These are phyloP conservation scores for Coilia nasus DNA, from an alignment of 2,797 vertebrate species.

Conservation along the genomic window DNA sequence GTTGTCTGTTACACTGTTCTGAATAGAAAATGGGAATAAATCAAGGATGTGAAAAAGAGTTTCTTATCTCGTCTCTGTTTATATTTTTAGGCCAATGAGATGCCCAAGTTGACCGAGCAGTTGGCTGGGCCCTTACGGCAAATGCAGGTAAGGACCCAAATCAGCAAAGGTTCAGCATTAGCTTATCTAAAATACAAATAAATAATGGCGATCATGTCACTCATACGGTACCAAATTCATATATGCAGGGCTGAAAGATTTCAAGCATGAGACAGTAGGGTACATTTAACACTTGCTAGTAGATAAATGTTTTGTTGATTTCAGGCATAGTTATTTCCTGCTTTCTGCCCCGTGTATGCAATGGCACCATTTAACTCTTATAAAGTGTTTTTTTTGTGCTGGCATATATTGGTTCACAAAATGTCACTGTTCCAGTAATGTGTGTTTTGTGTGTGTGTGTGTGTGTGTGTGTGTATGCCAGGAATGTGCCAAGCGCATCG, in stretches of 20 bases:
- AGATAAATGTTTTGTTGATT: too few species aligned
- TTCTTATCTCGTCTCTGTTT: background rate
- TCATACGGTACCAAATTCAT: background rate
- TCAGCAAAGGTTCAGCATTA: background rate
- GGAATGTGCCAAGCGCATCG: constrained; percentile 97
- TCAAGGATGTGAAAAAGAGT: background rate
- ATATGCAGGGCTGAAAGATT: too few species aligned
- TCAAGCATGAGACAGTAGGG: too few species aligned
- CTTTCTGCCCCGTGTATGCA: too few species aligned
- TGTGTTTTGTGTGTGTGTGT: background rate
- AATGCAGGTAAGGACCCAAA: constrained; percentile 86
- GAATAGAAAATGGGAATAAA: background rate
- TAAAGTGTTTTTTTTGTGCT: background rate
- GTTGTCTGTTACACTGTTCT: background rate
- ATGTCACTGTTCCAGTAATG: background rate
- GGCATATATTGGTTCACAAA: background rate
- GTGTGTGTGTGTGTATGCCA: constrained; percentile 57
- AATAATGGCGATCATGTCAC: background rate
- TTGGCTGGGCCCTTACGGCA: constrained; percentile 93
- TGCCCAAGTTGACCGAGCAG: constrained; percentile 95
- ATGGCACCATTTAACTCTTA: background rate
- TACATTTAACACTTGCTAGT: too few species aligned
- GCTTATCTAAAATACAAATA: background rate
- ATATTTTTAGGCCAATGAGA: constrained; percentile 87
- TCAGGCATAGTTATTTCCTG: too few species aligned